Base-by-base conservation (phyloP, 2,797 vertebrate genomes). In the Poeciliopsis turneri region DNA sequence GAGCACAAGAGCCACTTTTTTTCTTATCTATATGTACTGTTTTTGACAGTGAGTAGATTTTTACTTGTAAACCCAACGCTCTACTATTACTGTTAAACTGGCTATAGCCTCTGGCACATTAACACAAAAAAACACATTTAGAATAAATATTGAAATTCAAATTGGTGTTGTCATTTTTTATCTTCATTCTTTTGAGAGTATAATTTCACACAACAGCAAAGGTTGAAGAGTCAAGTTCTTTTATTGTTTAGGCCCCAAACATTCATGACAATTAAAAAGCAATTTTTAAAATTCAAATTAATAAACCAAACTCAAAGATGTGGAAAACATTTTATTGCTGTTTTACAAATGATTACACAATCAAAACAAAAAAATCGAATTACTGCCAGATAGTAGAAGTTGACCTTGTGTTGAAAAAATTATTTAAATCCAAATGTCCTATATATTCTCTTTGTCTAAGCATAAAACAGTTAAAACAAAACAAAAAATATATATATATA, bases 101-200 rank as follows among this genome's bases (percentile, higher is more conserved):
- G 83, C 75, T 82, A 76, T 20, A 88, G 64, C 46, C 74, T 71
- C 45, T 85, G 74, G 78, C 68, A 75, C 81, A 86, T 92, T 93
- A 89, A 92, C 91, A 86, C 25, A 76, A 45, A 78, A 80, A 77
- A 76, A 25, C 82, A 68, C 36, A 80, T 83, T 77, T 82, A 87
- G 80, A 93, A 93, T 90, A 92, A 89, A 92, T 59, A 9, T 66
- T 85, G 76, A 83, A 84, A 70, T 51, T 75, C 20, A 73, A 4
- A 3, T 1, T 45, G 18, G 6, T 78, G n/a, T 8, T 76, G 25
- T 78, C 33, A 83, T 18, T 45, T 73, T 77, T 30, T 76, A 66
- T 47, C 41, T 13, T 69, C 74, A 78, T 83, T 36, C 5, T 78
- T 28, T 46, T 71, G 6, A 49, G 30, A 28, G 51, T 72, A 51